Evolutionary conservation across 2,888 invertebrate species (phyloP).

Genomic region (Amorpha juglandis): DNA sequence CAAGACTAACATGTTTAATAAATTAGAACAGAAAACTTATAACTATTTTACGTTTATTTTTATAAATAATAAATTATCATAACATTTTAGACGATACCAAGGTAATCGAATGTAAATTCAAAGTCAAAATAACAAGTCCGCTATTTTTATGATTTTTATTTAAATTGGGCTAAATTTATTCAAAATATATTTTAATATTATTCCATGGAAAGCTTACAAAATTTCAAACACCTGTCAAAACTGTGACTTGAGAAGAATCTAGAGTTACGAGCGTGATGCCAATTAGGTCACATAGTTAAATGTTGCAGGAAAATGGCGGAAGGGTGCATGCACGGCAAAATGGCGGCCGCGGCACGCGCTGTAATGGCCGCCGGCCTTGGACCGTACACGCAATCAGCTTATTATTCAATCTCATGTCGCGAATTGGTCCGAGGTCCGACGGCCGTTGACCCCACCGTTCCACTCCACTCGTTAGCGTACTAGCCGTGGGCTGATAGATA

Average conservation of each 20-base stretch:
- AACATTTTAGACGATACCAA: conserved; percentile 11
- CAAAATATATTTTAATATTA: conserved; percentile 10
- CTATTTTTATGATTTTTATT: neutral
- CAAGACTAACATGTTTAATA: neutral
- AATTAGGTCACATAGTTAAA: conserved; percentile 55
- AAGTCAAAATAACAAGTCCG: neutral
- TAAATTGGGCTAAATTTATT: neutral
- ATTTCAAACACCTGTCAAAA: neutral
- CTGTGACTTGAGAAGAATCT: conserved; percentile 17
- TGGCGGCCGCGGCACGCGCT: conserved; percentile 68
- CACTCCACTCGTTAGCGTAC: conserved; percentile 58
- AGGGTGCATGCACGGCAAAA: conserved; percentile 66
- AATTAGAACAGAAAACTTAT: neutral
- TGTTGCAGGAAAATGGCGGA: conserved; percentile 52
- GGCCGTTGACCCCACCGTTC: conserved; percentile 72
- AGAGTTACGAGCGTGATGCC: conserved; percentile 34
- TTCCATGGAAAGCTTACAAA: conserved; percentile 7
- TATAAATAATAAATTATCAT: neutral
- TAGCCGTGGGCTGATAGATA: conserved; percentile 47
- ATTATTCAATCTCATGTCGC: conserved; percentile 84
- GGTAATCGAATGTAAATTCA: neutral
- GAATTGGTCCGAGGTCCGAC: conserved; percentile 81
- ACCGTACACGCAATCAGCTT: conserved; percentile 78
- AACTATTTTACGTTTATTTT: neutral
- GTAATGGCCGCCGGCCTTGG: conserved; percentile 80